phyloP scores from a whole-genome alignment of 2,113 vertebrate species.

The Orcinus orca region DNA sequence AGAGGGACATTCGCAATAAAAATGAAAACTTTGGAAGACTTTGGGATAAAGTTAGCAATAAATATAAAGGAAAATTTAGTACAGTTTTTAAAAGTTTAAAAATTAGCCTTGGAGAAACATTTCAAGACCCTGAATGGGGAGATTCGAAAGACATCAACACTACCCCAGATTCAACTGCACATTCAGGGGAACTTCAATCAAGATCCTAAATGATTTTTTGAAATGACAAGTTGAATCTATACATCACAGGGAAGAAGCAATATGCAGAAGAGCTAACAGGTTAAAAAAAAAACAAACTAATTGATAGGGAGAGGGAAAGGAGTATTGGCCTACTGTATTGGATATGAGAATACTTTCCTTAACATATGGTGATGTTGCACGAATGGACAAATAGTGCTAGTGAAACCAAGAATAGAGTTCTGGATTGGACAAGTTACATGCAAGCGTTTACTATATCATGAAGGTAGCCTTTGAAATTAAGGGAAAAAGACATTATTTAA shows the following conservation, averaged over 20 bases:
- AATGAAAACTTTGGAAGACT: not conserved
- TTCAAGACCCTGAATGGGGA: not conserved
- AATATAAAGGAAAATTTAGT: not conserved
- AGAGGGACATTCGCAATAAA: not conserved
- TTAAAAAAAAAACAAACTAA: not conserved
- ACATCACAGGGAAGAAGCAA: slow-evolving; percentile 8
- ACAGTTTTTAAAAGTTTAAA: not conserved
- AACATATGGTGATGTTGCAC: not conserved
- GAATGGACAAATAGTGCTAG: not conserved
- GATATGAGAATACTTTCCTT: not conserved
- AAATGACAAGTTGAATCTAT: not conserved
- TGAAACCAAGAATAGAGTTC: not conserved
- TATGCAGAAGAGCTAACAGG: not conserved
- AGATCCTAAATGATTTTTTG: not conserved
- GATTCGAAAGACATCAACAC: not conserved
- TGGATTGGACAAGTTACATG: too few relatives aligned
- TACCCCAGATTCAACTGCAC: not conserved
- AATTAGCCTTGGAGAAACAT: not conserved
- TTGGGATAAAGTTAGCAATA: not conserved
- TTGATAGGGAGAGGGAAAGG: not conserved
- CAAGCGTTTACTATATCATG: not conserved
- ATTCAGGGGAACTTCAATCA: not conserved
- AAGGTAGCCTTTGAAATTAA: not conserved
- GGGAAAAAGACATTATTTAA: not conserved
- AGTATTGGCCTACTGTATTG: not conserved